A percentile compares a stretch with the other conserved stretches of the same genome.
Evolutionary conservation across 2,113 vertebrate genomes (phyloP).

Genomic region (Sclerurus mexicanus): DNA sequence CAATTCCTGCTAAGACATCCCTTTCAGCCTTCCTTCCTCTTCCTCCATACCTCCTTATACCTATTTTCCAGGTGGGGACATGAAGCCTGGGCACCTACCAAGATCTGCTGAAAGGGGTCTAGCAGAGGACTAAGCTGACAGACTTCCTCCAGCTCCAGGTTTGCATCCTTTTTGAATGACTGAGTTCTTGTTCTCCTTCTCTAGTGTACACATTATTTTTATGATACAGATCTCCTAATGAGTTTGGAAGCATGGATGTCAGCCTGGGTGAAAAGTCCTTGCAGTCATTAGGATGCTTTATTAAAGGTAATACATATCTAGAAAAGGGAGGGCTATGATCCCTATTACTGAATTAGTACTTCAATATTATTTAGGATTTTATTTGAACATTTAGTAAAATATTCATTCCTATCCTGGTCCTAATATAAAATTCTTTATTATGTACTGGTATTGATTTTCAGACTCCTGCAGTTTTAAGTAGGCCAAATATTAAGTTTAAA

Average conservation of each 20-base stretch:
- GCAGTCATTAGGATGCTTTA: background rate
- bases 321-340: background rate
- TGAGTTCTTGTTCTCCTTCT: background rate
- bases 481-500: slow-evolving; percentile 8
- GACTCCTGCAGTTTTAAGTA: background rate
- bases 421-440: slow-evolving; percentile 49
- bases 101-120: background rate
- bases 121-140: background rate
- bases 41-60: background rate
- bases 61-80: background rate
- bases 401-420: background rate
- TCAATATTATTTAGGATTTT: background rate
- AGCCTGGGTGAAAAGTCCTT: background rate
- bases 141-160: background rate
- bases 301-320: background rate
- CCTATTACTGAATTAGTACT: background rate
- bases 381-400: slow-evolving; percentile 45
- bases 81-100: background rate
- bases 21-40: background rate
- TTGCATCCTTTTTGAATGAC: background rate
- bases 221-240: background rate
- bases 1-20: background rate
- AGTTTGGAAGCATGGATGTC: background rate
- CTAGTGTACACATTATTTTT: background rate
- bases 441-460: background rate